phyloP scores from a whole-genome alignment of 1,140 invertebrate species.

The Zaprionus nigranus region DNA sequence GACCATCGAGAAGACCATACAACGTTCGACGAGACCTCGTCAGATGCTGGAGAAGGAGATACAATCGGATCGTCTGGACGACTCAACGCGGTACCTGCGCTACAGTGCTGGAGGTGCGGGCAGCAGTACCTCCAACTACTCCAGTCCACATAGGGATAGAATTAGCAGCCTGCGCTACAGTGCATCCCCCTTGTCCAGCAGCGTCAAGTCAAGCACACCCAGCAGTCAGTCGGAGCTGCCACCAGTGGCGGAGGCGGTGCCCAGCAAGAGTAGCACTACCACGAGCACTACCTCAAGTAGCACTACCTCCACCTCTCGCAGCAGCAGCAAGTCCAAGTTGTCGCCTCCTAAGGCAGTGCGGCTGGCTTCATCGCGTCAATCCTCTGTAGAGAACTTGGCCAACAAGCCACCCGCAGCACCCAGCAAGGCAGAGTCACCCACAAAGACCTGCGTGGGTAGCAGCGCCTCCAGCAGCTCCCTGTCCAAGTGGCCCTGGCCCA shows the following conservation, averaged over 20 bases:
- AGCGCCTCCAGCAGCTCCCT: constrained; percentile 59
- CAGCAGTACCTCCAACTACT: constrained; percentile 87
- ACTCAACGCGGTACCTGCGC: constrained; percentile 87
- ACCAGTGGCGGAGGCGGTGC: neutral
- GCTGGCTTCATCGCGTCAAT: constrained; percentile 65
- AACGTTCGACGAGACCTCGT: constrained; percentile 85
- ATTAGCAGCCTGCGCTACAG: constrained; percentile 82
- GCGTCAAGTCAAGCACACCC: constrained; percentile 27
- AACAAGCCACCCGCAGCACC: constrained; percentile 87
- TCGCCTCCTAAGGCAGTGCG: constrained; percentile 74
- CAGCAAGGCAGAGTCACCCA: constrained; percentile 75
- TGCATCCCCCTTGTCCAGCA: constrained; percentile 34
- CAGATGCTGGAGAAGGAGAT: constrained; percentile 88
- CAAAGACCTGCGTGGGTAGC: constrained; percentile 71
- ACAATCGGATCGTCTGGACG: constrained; percentile 89
- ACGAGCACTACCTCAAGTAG: neutral
- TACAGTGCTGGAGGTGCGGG: constrained; percentile 85
- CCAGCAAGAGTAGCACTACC: constrained; percentile 8
- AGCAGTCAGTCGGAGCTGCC: constrained; percentile 19
- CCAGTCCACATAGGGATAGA: constrained; percentile 87
- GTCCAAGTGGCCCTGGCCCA: constrained; percentile 85
- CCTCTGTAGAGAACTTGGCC: constrained; percentile 70
- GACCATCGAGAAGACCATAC: constrained; percentile 88
- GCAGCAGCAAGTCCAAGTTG: constrained; percentile 68
- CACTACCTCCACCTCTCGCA: constrained; percentile 15